Base-by-base conservation (phyloP, 2,797 vertebrate genomes). In the Picus viridis region DNA sequence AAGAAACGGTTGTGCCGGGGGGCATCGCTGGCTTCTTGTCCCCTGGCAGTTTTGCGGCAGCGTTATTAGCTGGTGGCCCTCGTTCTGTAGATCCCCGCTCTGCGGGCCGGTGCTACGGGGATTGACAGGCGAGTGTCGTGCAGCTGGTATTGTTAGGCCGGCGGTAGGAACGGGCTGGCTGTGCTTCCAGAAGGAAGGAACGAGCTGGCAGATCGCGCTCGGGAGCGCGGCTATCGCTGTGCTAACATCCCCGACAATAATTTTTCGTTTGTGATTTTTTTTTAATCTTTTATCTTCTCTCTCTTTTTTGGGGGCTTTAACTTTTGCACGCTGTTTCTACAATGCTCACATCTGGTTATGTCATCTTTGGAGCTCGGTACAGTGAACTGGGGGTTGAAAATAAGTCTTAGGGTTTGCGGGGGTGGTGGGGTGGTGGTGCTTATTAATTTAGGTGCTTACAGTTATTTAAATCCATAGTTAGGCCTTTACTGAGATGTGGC, bases 121-220 rank as follows among this genome's bases (percentile, higher is more conserved):
- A 0, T 16, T 41, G 3, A 2, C 47, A 13, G 36, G 3, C 4
- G 41, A 26, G 8, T 3, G 30, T 15, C 9, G 9, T 17, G 1
- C 39, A 6, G 34, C 32, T 18, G 4, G 0, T 17, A 1, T 4
- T 27, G 22, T 3, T 7, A 14, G 49, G 36, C 15, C 10, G 10
- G 26, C 6, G 8, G 24, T 10, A 23, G 90, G 23, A 45, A 29
- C 0, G 49, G 23, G 1, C 43, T 12, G 78, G 2, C 70, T 30
- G 16, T 10, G 45, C 47, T 77, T 58, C 23, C 77, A 32, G 41
- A 11, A 41, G 36, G 27, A 59, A 7, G 1, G 27, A 47, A 3
- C 5, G 16, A 20, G 2, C 10, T 65, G n/a, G 34, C 78, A 24
- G 13, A 3, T 39, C 30, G 14, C 7, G 19, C 67, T 69, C 15